Conservation (phyloP, 2,797 vertebrate genomes). For the Hybognathus amarus region DNA sequence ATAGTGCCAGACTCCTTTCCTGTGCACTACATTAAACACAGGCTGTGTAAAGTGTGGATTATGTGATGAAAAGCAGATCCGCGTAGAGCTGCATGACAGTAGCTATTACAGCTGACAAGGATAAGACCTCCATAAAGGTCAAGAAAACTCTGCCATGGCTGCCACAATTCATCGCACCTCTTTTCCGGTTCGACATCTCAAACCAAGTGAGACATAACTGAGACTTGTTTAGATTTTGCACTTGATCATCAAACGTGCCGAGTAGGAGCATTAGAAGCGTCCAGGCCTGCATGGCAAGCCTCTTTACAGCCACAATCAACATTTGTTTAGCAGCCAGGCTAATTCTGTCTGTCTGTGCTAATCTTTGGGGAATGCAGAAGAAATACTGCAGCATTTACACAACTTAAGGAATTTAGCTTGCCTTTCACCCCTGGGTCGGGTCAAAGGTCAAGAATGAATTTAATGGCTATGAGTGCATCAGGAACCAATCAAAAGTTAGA, state of each 20-base stretch:
- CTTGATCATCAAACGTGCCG: background rate
- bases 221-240: background rate
- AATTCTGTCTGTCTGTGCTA: slow-evolving; percentile 47
- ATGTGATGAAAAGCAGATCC: slow-evolving; percentile 52
- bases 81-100: slow-evolving; percentile 23
- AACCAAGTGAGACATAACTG: slow-evolving; percentile 10
- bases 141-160: slow-evolving; percentile 1
- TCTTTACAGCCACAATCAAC: slow-evolving; percentile 35
- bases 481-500: slow-evolving; percentile 27
- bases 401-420: slow-evolving; percentile 43
- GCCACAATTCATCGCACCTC: background rate
- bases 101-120: slow-evolving; percentile 36
- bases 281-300: slow-evolving; percentile 2
- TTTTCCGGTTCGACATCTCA: background rate
- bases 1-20: slow-evolving; percentile 42
- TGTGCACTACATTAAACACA: slow-evolving; percentile 34
- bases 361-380: slow-evolving; percentile 57
- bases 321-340: slow-evolving; percentile 45
- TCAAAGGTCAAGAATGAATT: slow-evolving; percentile 51
- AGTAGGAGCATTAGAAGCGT: background rate
- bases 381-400: slow-evolving; percentile 51
- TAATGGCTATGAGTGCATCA: slow-evolving; percentile 15
- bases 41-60: slow-evolving; percentile 14
- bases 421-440: slow-evolving; percentile 41
- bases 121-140: background rate